These are phyloP conservation scores for Leptothorax acervorum DNA, from an alignment of 2,888 invertebrate species.

Conservation along the genomic window DNA sequence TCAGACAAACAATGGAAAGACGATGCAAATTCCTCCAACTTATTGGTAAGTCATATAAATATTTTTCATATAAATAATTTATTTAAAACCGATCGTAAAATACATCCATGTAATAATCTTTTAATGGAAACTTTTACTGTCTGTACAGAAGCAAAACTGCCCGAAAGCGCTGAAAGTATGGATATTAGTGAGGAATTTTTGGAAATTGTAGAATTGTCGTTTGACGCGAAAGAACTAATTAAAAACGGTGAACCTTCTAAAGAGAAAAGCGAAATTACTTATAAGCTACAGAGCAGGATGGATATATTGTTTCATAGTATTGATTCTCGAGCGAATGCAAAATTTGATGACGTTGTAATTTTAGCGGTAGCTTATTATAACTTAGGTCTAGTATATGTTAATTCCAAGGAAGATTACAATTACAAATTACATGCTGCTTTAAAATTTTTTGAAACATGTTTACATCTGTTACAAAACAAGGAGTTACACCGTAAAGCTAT, in stretches of 20 bases:
- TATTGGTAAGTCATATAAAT: not conserved
- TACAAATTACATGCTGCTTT: not conserved
- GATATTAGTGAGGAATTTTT: not conserved
- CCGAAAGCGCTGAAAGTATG: not conserved
- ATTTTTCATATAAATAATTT: not conserved
- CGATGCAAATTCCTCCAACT: not conserved
- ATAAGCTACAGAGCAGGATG: not conserved
- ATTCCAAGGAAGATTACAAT: not conserved
- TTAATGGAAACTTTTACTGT: not conserved
- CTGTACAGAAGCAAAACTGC: not conserved
- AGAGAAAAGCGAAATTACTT: not conserved
- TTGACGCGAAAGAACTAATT: not conserved
- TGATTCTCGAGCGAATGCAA: not conserved
- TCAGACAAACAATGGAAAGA: not conserved
- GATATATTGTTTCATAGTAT: not conserved
- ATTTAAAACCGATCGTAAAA: not conserved
- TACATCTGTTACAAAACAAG: not conserved
- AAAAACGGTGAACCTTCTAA: too few species aligned
- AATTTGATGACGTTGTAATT: not conserved
- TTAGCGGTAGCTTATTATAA: not conserved
- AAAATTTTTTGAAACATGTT: not conserved
- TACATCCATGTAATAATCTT: not conserved
- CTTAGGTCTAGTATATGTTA: not conserved
- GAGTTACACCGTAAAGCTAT: not conserved
- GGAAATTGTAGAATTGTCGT: not conserved